Evolutionary conservation across 2,888 invertebrate genomes (phyloP), one percentile per base, ranked within the genome.

Genomic region (Dolomedes plantarius): DNA sequence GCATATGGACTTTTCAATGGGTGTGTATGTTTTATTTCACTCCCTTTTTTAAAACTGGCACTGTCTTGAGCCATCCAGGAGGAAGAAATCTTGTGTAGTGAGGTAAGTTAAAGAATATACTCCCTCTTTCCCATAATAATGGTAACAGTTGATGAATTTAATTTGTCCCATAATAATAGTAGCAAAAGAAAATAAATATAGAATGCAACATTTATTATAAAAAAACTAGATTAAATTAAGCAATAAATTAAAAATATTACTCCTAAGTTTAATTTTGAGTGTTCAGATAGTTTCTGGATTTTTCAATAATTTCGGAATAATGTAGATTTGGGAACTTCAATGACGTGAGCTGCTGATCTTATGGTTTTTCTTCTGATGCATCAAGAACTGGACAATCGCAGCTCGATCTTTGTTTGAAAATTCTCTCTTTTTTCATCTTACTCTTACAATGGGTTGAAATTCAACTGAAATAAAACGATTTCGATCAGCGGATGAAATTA

Each of bases 251-350:
- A 68, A 68, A 29, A 67, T 27, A 67, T 67, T 67, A 68, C 68
- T 36, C 6, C n/a, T 32, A 36, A 27, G 36, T 36, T 11, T 68
- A 19, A 32, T 36, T 68, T 68, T 68, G 13, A 32, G 19, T 36
- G 68, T 68, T 67, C 67, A 68, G 23, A 13, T 68, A 68, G 36
- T 36, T 68, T 68, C 32, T 68, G 29, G 67, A 67, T 36, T 32
- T 68, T 68, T 68, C 68, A 68, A 68, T 68, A 68, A 68, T 68
- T 68, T 68, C n/a, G n/a, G n/a, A n/a, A n/a, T n/a, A n/a, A n/a
- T n/a, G n/a, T n/a, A n/a, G n/a, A n/a, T n/a, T n/a, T n/a, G n/a
- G n/a, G n/a, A n/a, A n/a, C n/a, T n/a, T n/a, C n/a, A n/a, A n/a
- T n/a, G n/a, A n/a, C n/a, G n/a, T n/a, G n/a, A n/a, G n/a, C n/a